Evolutionary conservation across 1,140 invertebrate species (phyloP).

Genomic region (Asbolus verrucosus): DNA sequence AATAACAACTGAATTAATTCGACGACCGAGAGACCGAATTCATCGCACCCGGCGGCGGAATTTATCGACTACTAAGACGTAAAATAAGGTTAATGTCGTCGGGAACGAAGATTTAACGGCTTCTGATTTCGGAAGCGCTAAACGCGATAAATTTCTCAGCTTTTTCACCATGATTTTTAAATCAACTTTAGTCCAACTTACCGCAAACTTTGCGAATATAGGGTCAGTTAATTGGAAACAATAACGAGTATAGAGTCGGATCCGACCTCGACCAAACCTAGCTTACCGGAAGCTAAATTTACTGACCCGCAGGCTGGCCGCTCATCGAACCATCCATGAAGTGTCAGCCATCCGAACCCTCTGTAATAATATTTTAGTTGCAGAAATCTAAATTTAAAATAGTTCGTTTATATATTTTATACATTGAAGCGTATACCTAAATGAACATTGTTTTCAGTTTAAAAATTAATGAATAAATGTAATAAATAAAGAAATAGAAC

Average conservation of each 20-base stretch:
- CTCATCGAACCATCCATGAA: slow-evolving; percentile 3
- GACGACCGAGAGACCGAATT: slow-evolving; percentile 29
- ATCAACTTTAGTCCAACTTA: slow-evolving; percentile 9
- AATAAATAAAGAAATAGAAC: too few relatives aligned
- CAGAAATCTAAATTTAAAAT: too few relatives aligned
- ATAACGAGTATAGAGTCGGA: slow-evolving; percentile 16
- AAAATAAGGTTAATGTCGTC: slow-evolving; percentile 51
- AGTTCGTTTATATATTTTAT: too few relatives aligned
- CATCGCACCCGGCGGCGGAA: slow-evolving; percentile 43
- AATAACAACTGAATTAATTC: slow-evolving; percentile 50
- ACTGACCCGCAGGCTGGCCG: slow-evolving; percentile 12
- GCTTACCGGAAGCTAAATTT: slow-evolving; percentile 28
- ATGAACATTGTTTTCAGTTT: too few relatives aligned
- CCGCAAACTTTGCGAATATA: not conserved
- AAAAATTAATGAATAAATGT: too few relatives aligned
- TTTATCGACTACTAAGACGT: slow-evolving; percentile 52
- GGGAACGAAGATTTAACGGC: slow-evolving; percentile 46
- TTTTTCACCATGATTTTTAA: slow-evolving; percentile 30
- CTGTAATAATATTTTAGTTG: too few relatives aligned
- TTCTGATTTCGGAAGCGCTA: slow-evolving; percentile 43
- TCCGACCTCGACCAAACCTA: not conserved
- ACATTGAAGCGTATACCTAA: too few relatives aligned
- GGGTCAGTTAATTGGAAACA: slow-evolving; percentile 28
- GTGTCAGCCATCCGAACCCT: not conserved
- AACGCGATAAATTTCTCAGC: slow-evolving; percentile 11